These are phyloP conservation scores for Helostoma temminkii DNA, from an alignment of 2,797 vertebrate genomes.

Conservation along the genomic window DNA sequence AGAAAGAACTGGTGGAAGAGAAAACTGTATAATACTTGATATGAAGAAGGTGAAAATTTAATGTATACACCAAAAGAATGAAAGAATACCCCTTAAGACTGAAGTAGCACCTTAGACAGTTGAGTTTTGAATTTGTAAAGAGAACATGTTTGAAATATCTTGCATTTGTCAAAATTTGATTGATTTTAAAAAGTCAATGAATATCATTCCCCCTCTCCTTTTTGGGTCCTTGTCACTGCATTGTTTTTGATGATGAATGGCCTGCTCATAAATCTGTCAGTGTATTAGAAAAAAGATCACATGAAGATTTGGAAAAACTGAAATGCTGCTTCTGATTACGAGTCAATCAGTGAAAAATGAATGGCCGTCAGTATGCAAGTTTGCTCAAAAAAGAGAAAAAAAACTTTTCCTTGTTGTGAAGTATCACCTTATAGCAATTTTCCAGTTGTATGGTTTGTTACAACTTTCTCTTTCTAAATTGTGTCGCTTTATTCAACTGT, in stretches of 20 bases:
- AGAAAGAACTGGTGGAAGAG: constrained; percentile 63
- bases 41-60: constrained; percentile 87
- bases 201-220: constrained; percentile 47
- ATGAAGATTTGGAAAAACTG: constrained; percentile 74
- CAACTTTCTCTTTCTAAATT: constrained; percentile 92
- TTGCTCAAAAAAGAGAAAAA: constrained; percentile 85
- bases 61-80: constrained; percentile 90
- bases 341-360: constrained; percentile 80
- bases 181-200: constrained; percentile 75
- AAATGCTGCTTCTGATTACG: constrained; percentile 83
- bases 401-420: constrained; percentile 91
- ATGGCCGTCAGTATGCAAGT: constrained; percentile 91
- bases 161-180: constrained; percentile 79
- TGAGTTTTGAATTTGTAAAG: constrained; percentile 82
- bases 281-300: constrained; percentile 71
- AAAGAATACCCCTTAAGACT: constrained; percentile 89
- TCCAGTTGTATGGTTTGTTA: constrained; percentile 97
- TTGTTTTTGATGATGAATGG: constrained; percentile 76
- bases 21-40: constrained; percentile 85
- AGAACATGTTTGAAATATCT: constrained; percentile 79
- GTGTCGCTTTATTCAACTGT: constrained; percentile 84
- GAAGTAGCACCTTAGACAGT: constrained; percentile 92
- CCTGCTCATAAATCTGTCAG: constrained; percentile 78
- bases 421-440: constrained; percentile 96
- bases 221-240: constrained; percentile 73